Conservation (phyloP, 2,113 vertebrate genomes). For the Climacteris rufus region DNA sequence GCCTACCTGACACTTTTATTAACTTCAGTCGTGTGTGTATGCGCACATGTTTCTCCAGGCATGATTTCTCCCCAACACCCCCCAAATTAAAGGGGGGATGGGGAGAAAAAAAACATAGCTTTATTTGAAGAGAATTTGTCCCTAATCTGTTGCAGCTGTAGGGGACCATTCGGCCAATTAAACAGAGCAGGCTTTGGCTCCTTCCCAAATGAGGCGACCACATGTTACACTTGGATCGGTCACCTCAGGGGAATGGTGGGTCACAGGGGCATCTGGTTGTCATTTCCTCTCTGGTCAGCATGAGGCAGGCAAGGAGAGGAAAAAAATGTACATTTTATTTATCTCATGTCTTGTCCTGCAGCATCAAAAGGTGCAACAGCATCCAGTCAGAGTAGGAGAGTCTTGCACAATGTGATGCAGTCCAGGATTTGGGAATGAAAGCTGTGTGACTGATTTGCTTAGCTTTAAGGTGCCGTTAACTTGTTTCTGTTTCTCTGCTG, state of each 20-base stretch:
- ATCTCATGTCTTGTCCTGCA: constrained; percentile 3
- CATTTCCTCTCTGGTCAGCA: constrained; percentile 78
- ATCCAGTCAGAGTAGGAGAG: not conserved
- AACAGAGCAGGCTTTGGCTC: constrained; percentile 78
- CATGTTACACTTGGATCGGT: constrained; percentile 79
- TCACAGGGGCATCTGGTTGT: constrained; percentile 79
- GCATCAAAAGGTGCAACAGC: not conserved
- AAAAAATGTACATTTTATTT: not conserved
- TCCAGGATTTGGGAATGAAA: not conserved
- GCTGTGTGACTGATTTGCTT: not conserved
- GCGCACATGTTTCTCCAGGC: constrained; percentile 33
- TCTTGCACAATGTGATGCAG: not conserved
- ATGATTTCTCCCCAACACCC: not conserved
- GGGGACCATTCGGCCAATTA: constrained; percentile 80
- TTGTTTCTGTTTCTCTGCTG: not conserved
- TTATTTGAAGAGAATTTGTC: constrained; percentile 77
- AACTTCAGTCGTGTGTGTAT: constrained; percentile 35
- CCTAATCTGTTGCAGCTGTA: constrained; percentile 88
- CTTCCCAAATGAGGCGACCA: constrained; percentile 79
- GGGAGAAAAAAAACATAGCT: constrained; percentile 12
- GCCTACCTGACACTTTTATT: constrained; percentile 65
- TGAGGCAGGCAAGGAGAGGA: constrained; percentile 38
- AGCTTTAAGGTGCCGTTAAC: not conserved
- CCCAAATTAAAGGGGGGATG: not conserved
- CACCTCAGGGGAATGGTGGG: constrained; percentile 58